Conservation (phyloP, 2,888 invertebrate species). For the Phyllotreta striolata region DNA sequence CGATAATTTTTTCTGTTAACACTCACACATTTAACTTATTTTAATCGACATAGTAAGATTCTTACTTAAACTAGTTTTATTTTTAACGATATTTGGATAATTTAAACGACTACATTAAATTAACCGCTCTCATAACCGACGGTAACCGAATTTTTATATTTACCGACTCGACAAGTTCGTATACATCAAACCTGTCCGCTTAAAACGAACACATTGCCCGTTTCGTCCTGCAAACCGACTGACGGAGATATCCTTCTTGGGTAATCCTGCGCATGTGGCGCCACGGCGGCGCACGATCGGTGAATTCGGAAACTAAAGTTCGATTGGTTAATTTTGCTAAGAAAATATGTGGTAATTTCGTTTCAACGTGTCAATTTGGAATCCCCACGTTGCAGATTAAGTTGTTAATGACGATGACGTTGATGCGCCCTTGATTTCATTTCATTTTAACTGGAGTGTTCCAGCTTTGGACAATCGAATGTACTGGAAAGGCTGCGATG, state of each 20-base stretch:
- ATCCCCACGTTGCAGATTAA: conserved; percentile 30
- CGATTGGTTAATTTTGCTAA: conserved; percentile 59
- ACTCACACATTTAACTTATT: background rate
- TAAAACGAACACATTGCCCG: conserved; percentile 38
- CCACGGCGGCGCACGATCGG: conserved; percentile 61
- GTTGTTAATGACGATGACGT: conserved; percentile 26
- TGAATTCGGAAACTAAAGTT: conserved; percentile 54
- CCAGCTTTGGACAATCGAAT: conserved; percentile 16
- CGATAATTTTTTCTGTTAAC: background rate
- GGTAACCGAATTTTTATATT: background rate
- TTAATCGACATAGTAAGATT: too few relatives aligned
- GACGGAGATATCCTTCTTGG: conserved; percentile 54
- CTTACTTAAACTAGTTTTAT: too few relatives aligned
- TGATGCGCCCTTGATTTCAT: conserved; percentile 20
- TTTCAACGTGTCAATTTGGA: conserved; percentile 45
- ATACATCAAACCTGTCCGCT: conserved; percentile 3
- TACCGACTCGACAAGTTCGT: conserved; percentile 9
- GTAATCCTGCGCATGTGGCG: conserved; percentile 64
- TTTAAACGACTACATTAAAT: background rate
- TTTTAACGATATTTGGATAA: background rate
- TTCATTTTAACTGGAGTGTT: conserved; percentile 11
- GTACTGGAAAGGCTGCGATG: conserved; percentile 1
- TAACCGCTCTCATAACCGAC: background rate
- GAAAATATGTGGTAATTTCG: conserved; percentile 50
- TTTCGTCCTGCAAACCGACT: conserved; percentile 57